These are phyloP conservation scores for Ochropacha duplaris DNA, from an alignment of 2,888 invertebrate genomes.

Conservation along the genomic window DNA sequence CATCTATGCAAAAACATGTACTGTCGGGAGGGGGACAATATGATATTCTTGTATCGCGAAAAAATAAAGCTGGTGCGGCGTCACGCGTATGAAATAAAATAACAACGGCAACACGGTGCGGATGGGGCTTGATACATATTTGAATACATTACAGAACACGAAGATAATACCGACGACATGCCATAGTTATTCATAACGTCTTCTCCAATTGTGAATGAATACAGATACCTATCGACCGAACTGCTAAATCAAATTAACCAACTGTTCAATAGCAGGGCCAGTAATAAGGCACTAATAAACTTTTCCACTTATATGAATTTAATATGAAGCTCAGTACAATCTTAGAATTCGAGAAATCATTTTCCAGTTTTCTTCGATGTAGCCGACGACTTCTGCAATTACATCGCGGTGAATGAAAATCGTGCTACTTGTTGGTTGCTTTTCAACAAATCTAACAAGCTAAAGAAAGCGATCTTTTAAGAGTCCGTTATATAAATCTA, in stretches of 20 bases:
- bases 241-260: conserved; percentile 6
- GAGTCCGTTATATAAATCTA: neutral
- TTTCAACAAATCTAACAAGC: conserved; percentile 6
- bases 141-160: conserved; percentile 81
- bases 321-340: conserved; percentile 21
- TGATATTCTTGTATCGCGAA: conserved; percentile 61
- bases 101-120: conserved; percentile 76
- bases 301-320: conserved; percentile 13
- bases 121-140: conserved; percentile 81
- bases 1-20: conserved; percentile 33
- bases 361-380: conserved; percentile 29
- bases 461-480: neutral
- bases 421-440: conserved; percentile 23
- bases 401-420: conserved; percentile 34
- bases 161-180: conserved; percentile 74
- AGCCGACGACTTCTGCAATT: conserved; percentile 41
- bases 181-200: conserved; percentile 78
- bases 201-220: conserved; percentile 66
- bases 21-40: conserved; percentile 45
- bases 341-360: conserved; percentile 37
- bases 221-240: conserved; percentile 23
- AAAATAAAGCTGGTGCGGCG: conserved; percentile 70
- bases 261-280: neutral
- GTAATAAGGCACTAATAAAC: conserved; percentile 3
- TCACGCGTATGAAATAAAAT: conserved; percentile 81